phyloP scores from a whole-genome alignment of 1,140 invertebrate genomes.

The Neodiprion fabricii region DNA sequence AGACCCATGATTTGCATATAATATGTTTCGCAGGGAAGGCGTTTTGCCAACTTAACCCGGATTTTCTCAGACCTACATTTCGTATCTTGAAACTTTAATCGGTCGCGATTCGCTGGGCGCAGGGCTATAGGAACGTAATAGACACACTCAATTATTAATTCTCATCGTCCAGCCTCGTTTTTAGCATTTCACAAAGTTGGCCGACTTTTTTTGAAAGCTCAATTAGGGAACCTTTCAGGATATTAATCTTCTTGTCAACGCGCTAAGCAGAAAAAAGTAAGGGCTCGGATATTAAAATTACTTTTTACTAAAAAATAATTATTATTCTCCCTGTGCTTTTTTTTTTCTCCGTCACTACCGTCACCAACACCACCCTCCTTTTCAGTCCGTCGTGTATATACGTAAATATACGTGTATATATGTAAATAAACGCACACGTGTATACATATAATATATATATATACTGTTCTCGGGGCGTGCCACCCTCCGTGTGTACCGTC shows the following conservation, averaged over 20 bases:
- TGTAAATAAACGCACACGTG: no score
- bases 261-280: not conserved
- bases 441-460: no score
- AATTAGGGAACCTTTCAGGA: constrained; percentile 5
- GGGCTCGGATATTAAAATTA: not conserved
- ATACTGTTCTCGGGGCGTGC: no score
- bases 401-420: no score
- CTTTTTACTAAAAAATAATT: not conserved
- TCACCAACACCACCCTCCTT: no score
- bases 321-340: not conserved
- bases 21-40: no score
- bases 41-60: no score
- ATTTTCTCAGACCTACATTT: no score
- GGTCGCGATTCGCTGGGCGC: not conserved
- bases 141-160: not conserved
- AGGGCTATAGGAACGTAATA: not conserved
- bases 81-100: not conserved
- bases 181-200: not conserved
- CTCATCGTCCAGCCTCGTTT: not conserved
- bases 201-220: not conserved
- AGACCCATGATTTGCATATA: no score
- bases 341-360: not conserved
- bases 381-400: no score
- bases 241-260: constrained; percentile 5
- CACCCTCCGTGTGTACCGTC: not conserved